Evolutionary conservation across 2,797 vertebrate species (phyloP).

Genomic region (Bucorvus abyssinicus): DNA sequence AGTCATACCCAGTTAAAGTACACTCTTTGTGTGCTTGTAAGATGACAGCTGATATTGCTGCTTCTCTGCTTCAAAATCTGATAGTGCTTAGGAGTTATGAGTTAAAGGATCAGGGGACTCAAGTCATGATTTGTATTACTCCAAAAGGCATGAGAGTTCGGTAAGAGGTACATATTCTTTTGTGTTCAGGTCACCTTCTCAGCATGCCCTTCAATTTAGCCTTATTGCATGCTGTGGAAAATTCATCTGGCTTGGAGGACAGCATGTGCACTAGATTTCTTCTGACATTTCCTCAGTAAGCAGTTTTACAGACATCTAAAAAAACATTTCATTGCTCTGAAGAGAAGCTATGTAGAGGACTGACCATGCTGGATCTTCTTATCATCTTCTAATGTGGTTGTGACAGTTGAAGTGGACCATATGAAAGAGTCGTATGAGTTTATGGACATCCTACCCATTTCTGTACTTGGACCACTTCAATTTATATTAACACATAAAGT

Average conservation of each 20-base stretch:
- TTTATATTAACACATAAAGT: not conserved
- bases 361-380: not conserved
- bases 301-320: not conserved
- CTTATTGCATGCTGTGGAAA: not conserved
- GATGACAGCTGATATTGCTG: not conserved
- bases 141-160: not conserved
- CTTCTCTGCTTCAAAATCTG: not conserved
- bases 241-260: not conserved
- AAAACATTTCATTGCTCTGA: not conserved
- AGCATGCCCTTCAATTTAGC: not conserved
- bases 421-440: not conserved
- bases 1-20: not conserved
- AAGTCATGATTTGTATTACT: not conserved
- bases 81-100: not conserved
- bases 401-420: not conserved
- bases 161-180: not conserved
- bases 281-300: not conserved
- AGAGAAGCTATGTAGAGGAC: not conserved
- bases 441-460: not conserved
- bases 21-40: not conserved
- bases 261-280: not conserved
- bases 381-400: not conserved
- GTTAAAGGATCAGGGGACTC: not conserved
- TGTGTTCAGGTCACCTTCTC: not conserved
- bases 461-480: not conserved